Percentiles rank a stretch among this genome's conserved stretches.
These are phyloP conservation scores for Maniola hyperantus DNA, from an alignment of 2,888 invertebrate species.

Conservation along the genomic window DNA sequence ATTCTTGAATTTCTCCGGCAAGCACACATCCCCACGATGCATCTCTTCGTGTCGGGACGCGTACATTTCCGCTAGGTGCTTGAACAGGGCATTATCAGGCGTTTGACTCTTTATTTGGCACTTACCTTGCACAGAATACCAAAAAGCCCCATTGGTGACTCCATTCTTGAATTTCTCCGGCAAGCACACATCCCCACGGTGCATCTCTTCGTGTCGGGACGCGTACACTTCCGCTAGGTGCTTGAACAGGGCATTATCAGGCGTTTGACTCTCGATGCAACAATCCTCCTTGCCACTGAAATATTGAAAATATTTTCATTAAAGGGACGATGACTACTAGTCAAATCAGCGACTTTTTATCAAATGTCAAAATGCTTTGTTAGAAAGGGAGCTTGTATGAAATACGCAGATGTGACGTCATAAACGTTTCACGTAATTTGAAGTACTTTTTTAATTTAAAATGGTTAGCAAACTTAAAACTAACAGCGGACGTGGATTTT, in stretches of 20 bases:
- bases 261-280: constrained; percentile 88
- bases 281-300: constrained; percentile 78
- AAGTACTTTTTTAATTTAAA: too few relatives aligned
- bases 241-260: constrained; percentile 92
- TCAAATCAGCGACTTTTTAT: too few relatives aligned
- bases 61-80: constrained; percentile 89
- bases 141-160: constrained; percentile 95
- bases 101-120: constrained; percentile 87
- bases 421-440: too few relatives aligned
- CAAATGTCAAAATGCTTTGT: too few relatives aligned
- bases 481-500: too few relatives aligned
- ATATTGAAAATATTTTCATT: background rate
- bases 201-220: constrained; percentile 89
- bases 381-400: too few relatives aligned
- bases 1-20: constrained; percentile 86
- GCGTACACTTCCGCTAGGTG: constrained; percentile 90
- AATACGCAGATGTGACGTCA: too few relatives aligned
- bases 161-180: constrained; percentile 89
- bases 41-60: constrained; percentile 89
- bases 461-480: too few relatives aligned
- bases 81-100: constrained; percentile 93
- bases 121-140: constrained; percentile 93
- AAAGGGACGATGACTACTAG: too few relatives aligned
- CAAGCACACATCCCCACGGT: constrained; percentile 86
- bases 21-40: constrained; percentile 88